These are phyloP conservation scores for Sebastes trivittatus DNA, from an alignment of 2,797 vertebrate genomes.

Conservation along the genomic window DNA sequence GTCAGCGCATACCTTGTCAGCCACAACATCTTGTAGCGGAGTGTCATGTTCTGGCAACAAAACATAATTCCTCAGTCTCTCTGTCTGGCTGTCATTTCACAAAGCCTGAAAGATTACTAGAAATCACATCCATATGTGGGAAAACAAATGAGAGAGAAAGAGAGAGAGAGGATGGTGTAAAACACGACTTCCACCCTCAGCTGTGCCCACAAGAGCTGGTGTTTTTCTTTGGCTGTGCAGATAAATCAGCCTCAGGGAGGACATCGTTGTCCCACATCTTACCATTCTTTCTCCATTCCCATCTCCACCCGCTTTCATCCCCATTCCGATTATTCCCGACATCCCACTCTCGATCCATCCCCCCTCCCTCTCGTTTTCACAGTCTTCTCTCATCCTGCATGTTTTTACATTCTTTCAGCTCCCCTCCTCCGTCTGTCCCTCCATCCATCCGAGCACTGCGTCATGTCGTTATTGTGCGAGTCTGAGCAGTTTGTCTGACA, in stretches of 20 bases:
- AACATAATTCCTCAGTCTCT: slow-evolving; percentile 49
- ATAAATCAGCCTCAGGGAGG: slow-evolving; percentile 31
- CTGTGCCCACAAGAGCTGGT: slow-evolving; percentile 39
- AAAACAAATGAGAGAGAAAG: slow-evolving; percentile 45
- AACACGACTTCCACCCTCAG: slow-evolving; percentile 60
- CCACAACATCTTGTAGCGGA: slow-evolving; percentile 54
- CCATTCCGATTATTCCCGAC: not conserved
- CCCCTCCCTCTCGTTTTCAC: not conserved
- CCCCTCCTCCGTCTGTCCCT: slow-evolving; percentile 4
- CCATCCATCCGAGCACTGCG: slow-evolving; percentile 27
- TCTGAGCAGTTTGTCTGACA: slow-evolving; percentile 59
- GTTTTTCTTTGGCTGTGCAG: slow-evolving; percentile 12
- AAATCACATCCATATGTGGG: slow-evolving; percentile 78
- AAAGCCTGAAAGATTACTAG: slow-evolving; percentile 66
- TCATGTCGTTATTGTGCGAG: slow-evolving; percentile 60
- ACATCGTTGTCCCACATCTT: slow-evolving; percentile 13
- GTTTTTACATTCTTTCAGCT: slow-evolving; percentile 33
- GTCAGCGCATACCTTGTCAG: slow-evolving; percentile 45
- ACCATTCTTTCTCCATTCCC: not conserved
- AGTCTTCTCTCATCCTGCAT: not conserved
- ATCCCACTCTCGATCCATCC: not conserved
- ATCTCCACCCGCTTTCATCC: slow-evolving; percentile 16
- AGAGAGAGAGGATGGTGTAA: slow-evolving; percentile 45
- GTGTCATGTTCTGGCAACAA: slow-evolving; percentile 72
- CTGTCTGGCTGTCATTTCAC: slow-evolving; percentile 73